phyloP scores from a whole-genome alignment of 2,888 invertebrate species.

The Dryocosmus kuriphilus region DNA sequence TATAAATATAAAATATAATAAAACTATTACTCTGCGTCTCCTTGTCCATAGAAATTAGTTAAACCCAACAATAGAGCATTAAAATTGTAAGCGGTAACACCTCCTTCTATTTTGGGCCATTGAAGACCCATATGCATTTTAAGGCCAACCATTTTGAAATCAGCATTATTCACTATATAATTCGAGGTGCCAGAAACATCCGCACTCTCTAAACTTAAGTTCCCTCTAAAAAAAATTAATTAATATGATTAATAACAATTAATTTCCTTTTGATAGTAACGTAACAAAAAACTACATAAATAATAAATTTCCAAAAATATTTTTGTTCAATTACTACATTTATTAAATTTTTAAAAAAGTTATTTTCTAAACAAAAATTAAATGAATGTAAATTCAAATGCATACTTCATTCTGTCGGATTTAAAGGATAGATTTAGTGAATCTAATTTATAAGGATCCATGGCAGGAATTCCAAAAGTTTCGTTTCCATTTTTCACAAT shows the following conservation, averaged over 20 bases:
- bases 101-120: slow-evolving; percentile 45
- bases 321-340: no score
- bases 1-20: background rate
- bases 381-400: slow-evolving; percentile 41
- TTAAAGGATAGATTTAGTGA: slow-evolving; percentile 40
- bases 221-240: background rate
- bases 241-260: background rate
- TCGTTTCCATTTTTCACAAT: slow-evolving; percentile 56
- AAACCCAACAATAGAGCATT: slow-evolving; percentile 17
- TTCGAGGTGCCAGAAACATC: slow-evolving; percentile 42
- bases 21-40: slow-evolving; percentile 44
- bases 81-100: slow-evolving; percentile 39
- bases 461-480: slow-evolving; percentile 58
- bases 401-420: slow-evolving; percentile 41
- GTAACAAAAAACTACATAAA: background rate
- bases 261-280: background rate
- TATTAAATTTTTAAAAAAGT: background rate
- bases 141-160: slow-evolving; percentile 45
- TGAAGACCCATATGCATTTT: slow-evolving; percentile 40
- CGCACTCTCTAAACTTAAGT: slow-evolving; percentile 22
- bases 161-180: slow-evolving; percentile 47
- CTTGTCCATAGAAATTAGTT: slow-evolving; percentile 49
- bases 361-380: background rate
- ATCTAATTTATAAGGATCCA: slow-evolving; percentile 62
- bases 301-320: no score